These are phyloP conservation scores for Zootoca vivipara DNA, from an alignment of 2,113 vertebrate genomes.

Conservation along the genomic window DNA sequence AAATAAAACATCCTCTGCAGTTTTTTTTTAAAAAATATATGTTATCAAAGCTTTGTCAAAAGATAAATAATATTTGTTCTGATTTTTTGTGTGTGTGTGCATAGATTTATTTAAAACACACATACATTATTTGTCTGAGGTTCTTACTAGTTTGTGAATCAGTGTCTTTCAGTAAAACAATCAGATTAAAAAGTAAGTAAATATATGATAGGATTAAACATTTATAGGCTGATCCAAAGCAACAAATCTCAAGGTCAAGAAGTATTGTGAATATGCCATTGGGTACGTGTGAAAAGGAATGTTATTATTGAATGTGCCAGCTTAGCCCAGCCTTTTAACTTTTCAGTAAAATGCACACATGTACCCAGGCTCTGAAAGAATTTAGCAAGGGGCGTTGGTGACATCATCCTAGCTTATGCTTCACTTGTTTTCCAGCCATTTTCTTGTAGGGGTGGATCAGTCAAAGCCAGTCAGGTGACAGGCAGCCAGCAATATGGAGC, in stretches of 20 bases:
- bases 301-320: background rate
- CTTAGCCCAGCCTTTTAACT: background rate
- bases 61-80: slow-evolving; percentile 7
- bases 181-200: background rate
- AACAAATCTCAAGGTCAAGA: background rate
- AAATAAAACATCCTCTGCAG: slow-evolving; percentile 4
- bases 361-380: background rate
- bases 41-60: background rate
- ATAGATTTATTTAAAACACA: background rate
- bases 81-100: background rate
- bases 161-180: background rate
- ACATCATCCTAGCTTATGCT: background rate
- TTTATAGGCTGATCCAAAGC: background rate
- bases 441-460: background rate
- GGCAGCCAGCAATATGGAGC: too few species aligned
- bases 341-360: background rate
- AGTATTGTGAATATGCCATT: background rate
- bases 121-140: background rate
- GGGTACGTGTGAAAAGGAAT: background rate
- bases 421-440: background rate
- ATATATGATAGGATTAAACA: slow-evolving; percentile 22
- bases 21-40: background rate
- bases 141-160: background rate
- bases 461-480: background rate
- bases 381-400: background rate